Conservation (phyloP, 2,888 invertebrate species). For the Bedellia somnulentella region DNA sequence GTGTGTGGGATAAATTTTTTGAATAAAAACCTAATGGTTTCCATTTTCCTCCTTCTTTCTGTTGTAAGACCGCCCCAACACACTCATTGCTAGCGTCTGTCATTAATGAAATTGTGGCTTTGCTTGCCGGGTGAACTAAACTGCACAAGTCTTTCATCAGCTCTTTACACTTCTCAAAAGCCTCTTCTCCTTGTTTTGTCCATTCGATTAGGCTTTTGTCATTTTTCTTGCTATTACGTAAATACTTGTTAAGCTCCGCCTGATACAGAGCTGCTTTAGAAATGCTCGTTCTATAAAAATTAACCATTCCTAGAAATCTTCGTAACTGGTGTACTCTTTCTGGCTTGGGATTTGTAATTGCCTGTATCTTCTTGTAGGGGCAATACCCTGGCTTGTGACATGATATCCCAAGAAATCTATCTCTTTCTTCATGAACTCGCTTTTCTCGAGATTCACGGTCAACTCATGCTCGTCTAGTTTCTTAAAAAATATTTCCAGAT, state of each 20-base stretch:
- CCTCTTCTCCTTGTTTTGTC: constrained; percentile 8
- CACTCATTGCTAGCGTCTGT: constrained; percentile 19
- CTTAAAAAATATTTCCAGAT: no score
- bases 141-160: neutral
- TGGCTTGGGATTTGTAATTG: neutral
- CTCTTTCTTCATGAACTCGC: no score
- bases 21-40: constrained; percentile 18
- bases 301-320: constrained; percentile 17
- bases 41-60: constrained; percentile 11
- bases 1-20: constrained; percentile 15
- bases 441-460: no score
- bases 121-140: neutral
- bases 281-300: constrained; percentile 18
- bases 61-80: constrained; percentile 20
- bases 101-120: constrained; percentile 3
- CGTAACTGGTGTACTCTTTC: neutral
- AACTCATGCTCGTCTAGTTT: no score
- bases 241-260: constrained; percentile 6
- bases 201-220: constrained; percentile 12
- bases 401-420: no score
- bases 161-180: constrained; percentile 7
- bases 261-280: constrained; percentile 16
- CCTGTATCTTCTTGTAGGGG: no score
- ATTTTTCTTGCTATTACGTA: constrained; percentile 10
- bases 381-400: no score